phyloP scores from a whole-genome alignment of 2,797 vertebrate genomes.

The Ctenopoma kingsleyae region DNA sequence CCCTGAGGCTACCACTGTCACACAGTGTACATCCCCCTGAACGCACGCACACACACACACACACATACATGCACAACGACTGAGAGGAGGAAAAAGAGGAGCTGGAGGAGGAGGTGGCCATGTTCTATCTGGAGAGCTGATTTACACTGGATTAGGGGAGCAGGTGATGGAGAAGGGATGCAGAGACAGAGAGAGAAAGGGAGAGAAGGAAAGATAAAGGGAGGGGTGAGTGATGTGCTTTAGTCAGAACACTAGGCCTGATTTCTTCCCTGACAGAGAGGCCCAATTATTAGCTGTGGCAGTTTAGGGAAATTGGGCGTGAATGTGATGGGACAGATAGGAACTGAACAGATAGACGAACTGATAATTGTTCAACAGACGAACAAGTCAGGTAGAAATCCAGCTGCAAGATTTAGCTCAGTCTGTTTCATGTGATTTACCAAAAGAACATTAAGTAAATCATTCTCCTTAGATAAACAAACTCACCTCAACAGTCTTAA shows the following conservation, averaged over 20 bases:
- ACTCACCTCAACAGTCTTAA: neutral
- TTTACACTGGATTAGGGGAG: slow-evolving; percentile 59
- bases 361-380: slow-evolving; percentile 69
- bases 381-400: slow-evolving; percentile 51
- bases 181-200: slow-evolving; percentile 22
- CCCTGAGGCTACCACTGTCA: slow-evolving; percentile 98
- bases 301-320: slow-evolving; percentile 78
- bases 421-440: slow-evolving; percentile 27
- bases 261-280: slow-evolving; percentile 79
- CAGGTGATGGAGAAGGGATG: slow-evolving; percentile 42
- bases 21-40: slow-evolving; percentile 84
- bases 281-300: slow-evolving; percentile 81
- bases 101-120: slow-evolving; percentile 54
- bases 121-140: slow-evolving; percentile 65
- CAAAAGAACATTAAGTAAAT: slow-evolving; percentile 9
- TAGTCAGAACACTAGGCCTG: slow-evolving; percentile 74
- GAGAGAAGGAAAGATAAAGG: slow-evolving; percentile 40
- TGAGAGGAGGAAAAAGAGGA: slow-evolving; percentile 85
- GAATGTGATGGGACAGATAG: slow-evolving; percentile 74
- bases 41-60: slow-evolving; percentile 69
- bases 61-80: slow-evolving; percentile 81
- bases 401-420: slow-evolving; percentile 27
- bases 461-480: neutral
- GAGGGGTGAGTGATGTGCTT: slow-evolving; percentile 60
- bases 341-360: slow-evolving; percentile 59